A percentile compares a stretch with the other conserved stretches of the same genome.
phyloP scores from a whole-genome alignment of 2,888 invertebrate genomes.

The Eutolmus rufibarbis region DNA sequence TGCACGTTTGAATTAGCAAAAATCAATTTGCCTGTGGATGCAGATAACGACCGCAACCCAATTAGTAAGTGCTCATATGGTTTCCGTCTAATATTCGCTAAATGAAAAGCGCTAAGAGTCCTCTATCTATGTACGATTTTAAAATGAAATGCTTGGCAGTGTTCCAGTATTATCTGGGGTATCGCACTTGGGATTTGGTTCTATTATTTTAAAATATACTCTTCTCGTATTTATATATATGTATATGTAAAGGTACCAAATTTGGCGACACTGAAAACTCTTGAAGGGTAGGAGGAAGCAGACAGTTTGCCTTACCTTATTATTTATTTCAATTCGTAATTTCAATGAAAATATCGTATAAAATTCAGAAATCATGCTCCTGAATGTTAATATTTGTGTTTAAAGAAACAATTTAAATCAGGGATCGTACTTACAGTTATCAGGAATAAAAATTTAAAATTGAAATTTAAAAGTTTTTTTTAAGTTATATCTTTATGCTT shows the following conservation, averaged over 20 bases:
- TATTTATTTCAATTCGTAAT: no score
- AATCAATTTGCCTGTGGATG: background rate
- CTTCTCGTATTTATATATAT: background rate
- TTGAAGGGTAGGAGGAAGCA: no score
- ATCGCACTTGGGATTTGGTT: background rate
- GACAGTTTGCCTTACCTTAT: no score
- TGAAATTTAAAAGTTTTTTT: no score
- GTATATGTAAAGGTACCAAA: background rate
- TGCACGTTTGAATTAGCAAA: background rate
- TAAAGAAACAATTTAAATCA: no score
- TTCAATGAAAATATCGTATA: no score
- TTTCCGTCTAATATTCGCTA: background rate
- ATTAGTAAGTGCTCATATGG: background rate
- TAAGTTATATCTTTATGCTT: no score
- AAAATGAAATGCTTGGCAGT: background rate
- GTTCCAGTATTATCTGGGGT: background rate
- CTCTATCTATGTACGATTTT: background rate
- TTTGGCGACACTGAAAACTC: background rate
- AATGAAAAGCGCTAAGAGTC: background rate
- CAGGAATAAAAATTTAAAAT: no score
- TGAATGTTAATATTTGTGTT: no score
- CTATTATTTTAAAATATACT: background rate
- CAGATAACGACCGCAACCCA: background rate
- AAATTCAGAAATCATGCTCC: no score
- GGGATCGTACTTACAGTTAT: no score